Base-by-base conservation (phyloP, 2,888 invertebrate genomes). In the Sicus ferrugineus region DNA sequence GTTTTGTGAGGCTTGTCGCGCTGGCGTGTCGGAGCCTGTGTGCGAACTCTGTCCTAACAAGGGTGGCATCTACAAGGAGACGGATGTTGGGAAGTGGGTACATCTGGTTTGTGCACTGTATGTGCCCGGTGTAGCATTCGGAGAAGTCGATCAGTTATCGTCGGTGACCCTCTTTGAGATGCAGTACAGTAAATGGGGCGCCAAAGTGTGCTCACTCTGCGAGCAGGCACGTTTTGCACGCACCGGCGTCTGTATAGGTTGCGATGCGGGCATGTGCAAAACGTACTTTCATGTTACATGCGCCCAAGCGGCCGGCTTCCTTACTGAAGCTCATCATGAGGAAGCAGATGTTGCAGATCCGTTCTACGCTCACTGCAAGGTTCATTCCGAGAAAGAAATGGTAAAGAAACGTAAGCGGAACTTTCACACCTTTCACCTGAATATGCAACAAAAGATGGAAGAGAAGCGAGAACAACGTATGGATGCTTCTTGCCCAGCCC, bases 1-100 rank as follows among this genome's bases (percentile, higher is more conserved):
- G 99, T 99, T 99, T 86, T 99, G 99, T 87, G 98, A 99, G 84
- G 95, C 98, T 5, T 99, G 99, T 81, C 93, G 94, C 78, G 96
- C 96, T 23, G 96, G 95, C 0, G 91, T 94, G 16, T 90, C 88
- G 16, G 92, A 93, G 83, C 97, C 97, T 0, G 90, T 89, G 46
- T 99, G 99, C 84, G 98, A 98, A 86, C 87, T 99, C 19, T 99
- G 99, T 82, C 98, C 98, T 0, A 97, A 96, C 83, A 90, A 89
- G 81, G 93, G 91, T 86, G 96, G 93, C 75, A 97, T 92, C 85
- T 98, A 91, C 83, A 99, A 99, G 86, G 96, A 97, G 86, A 97
- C 98, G 0, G 97, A 97, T 87, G 95, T 96, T 63, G 97, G 97
- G 7, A 95, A 95, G 84, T 99, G 98, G 98, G 97, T 98, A 2